Evolutionary conservation across 2,113 vertebrate genomes (phyloP).

Genomic region (Cricetomys ansorgei): DNA sequence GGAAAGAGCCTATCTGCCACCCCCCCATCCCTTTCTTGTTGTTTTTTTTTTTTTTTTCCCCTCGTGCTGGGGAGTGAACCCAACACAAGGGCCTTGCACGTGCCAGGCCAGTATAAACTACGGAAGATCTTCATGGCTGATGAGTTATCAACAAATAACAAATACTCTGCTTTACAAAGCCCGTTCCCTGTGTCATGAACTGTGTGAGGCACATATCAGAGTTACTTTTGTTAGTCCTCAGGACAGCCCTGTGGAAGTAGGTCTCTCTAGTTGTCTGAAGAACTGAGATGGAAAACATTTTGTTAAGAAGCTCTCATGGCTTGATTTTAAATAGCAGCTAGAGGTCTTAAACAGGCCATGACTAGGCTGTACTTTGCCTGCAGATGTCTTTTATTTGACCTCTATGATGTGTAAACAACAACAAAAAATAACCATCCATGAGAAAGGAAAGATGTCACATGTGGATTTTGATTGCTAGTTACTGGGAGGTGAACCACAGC

Average conservation of each 20-base stretch:
- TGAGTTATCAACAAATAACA: background rate
- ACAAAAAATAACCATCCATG: background rate
- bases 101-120: background rate
- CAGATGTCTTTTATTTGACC: background rate
- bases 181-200: background rate
- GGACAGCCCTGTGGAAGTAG: background rate
- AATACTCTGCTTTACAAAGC: background rate
- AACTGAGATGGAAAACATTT: background rate
- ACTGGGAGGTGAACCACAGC: background rate
- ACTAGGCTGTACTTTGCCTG: background rate
- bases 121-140: background rate
- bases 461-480: background rate
- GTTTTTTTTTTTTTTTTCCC: background rate
- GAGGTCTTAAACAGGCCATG: background rate
- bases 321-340: background rate
- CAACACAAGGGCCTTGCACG: background rate
- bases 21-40: background rate
- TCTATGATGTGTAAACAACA: background rate
- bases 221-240: background rate
- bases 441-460: background rate
- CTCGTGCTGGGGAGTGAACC: background rate
- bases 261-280: background rate
- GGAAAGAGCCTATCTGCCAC: background rate
- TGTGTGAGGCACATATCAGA: background rate
- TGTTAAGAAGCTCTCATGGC: background rate